Percentiles rank a stretch among this genome's conserved stretches.
Conservation (phyloP, 2,113 vertebrate species). For the Petrocephalus microphthalmus region DNA sequence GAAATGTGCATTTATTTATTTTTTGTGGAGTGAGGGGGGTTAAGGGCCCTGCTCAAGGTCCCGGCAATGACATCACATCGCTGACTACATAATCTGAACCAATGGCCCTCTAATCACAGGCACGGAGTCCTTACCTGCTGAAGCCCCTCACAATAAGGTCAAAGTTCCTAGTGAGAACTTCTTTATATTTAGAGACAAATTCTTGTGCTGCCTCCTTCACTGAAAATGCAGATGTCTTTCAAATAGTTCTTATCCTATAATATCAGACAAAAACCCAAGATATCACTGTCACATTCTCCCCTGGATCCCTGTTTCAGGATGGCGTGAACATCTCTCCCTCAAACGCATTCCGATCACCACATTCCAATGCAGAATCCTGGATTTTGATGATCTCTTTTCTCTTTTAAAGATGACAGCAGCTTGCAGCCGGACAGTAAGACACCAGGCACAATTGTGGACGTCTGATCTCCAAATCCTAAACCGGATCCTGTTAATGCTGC, state of each 20-base stretch:
- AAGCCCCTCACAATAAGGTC: neutral
- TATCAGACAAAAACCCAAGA: neutral
- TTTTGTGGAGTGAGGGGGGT: no score
- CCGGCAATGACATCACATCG: no score
- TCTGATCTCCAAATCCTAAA: neutral
- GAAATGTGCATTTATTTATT: neutral
- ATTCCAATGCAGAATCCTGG: neutral
- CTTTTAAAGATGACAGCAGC: neutral
- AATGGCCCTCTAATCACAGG: no score
- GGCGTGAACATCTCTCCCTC: neutral
- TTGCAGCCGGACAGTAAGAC: neutral
- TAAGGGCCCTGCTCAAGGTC: no score
- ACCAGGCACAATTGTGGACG: neutral
- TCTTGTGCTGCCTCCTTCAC: neutral
- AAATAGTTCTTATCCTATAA: neutral
- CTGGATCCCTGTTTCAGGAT: neutral
- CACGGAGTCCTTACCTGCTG: no score
- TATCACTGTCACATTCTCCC: neutral
- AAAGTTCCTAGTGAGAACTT: neutral
- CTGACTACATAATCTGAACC: no score
- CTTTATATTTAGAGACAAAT: neutral
- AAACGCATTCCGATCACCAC: neutral
- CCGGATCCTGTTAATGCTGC: neutral
- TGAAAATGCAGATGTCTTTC: neutral
- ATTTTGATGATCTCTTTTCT: neutral